phyloP scores from a whole-genome alignment of 2,797 vertebrate genomes.

The Lycodopsis pacificus region DNA sequence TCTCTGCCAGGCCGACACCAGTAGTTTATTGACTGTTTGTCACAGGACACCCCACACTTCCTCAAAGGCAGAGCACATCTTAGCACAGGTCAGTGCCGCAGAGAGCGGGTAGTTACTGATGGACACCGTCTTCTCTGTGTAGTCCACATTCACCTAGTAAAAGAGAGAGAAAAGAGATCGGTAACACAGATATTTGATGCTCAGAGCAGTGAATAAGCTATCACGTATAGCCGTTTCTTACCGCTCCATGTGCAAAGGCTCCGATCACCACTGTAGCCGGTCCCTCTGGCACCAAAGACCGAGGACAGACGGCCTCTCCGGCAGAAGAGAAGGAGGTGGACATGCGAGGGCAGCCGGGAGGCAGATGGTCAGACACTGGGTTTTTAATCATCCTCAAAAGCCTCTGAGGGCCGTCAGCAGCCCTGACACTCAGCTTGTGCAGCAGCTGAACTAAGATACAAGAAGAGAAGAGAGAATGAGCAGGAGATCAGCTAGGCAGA shows the following conservation, averaged over 20 bases:
- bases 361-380: constrained; percentile 94
- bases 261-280: constrained; percentile 92
- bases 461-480: constrained; percentile 2
- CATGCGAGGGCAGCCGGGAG: constrained; percentile 92
- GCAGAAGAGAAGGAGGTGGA: constrained; percentile 88
- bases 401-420: constrained; percentile 94
- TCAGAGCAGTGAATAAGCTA: neutral
- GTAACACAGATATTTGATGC: neutral
- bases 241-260: constrained; percentile 95
- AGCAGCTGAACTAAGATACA: constrained; percentile 91
- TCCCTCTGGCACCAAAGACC: constrained; percentile 88
- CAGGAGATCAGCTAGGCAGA: neutral
- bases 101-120: constrained; percentile 99
- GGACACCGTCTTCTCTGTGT: constrained; percentile 92
- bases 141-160: constrained; percentile 91
- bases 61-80: constrained; percentile 96
- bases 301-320: constrained; percentile 81
- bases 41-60: constrained; percentile 94
- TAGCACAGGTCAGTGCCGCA: constrained; percentile 94
- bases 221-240: constrained; percentile 73
- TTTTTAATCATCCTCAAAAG: constrained; percentile 95
- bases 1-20: constrained; percentile 5
- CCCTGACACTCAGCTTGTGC: constrained; percentile 96
- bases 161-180: constrained; percentile 35
- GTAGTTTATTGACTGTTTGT: constrained; percentile 45